Conservation (phyloP, 1,140 invertebrate genomes). For the Monochamus saltuarius region DNA sequence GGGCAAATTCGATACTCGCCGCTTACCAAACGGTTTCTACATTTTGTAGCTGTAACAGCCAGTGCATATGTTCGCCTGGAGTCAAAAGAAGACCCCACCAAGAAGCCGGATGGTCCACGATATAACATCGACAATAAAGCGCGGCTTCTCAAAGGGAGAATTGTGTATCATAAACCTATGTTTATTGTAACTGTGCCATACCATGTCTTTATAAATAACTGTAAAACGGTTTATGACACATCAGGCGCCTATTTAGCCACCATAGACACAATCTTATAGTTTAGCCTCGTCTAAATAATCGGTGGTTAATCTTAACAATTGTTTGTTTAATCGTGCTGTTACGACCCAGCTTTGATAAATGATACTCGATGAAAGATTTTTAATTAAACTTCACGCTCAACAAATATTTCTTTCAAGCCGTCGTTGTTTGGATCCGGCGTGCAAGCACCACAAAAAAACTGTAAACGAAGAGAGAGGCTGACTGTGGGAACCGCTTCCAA, state of each 20-base stretch:
- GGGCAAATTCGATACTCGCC: background rate
- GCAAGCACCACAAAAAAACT: no score
- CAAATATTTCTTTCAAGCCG: no score
- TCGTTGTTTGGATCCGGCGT: no score
- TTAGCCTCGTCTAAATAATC: slow-evolving; percentile 36
- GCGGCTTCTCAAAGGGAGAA: background rate
- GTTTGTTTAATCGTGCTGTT: slow-evolving; percentile 21
- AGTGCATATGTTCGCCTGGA: slow-evolving; percentile 18
- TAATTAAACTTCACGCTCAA: no score
- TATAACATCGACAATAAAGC: slow-evolving; percentile 24
- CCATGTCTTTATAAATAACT: slow-evolving; percentile 44
- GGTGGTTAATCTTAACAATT: slow-evolving; percentile 40
- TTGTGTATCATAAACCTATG: slow-evolving; percentile 33
- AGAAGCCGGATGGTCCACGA: slow-evolving; percentile 14
- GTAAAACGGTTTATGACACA: slow-evolving; percentile 42
- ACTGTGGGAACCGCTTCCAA: no score
- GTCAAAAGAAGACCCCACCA: slow-evolving; percentile 29
- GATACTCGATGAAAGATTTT: no score
- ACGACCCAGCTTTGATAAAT: no score
- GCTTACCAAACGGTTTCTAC: background rate
- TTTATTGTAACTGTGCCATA: slow-evolving; percentile 44
- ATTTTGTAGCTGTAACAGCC: slow-evolving; percentile 12
- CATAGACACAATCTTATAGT: slow-evolving; percentile 29
- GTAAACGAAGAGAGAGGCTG: no score
- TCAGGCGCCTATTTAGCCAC: slow-evolving; percentile 40